A percentile compares a stretch with the other conserved stretches of the same genome.
Evolutionary conservation across 2,797 vertebrate genomes (phyloP).

Genomic region (Erpetoichthys calabaricus): DNA sequence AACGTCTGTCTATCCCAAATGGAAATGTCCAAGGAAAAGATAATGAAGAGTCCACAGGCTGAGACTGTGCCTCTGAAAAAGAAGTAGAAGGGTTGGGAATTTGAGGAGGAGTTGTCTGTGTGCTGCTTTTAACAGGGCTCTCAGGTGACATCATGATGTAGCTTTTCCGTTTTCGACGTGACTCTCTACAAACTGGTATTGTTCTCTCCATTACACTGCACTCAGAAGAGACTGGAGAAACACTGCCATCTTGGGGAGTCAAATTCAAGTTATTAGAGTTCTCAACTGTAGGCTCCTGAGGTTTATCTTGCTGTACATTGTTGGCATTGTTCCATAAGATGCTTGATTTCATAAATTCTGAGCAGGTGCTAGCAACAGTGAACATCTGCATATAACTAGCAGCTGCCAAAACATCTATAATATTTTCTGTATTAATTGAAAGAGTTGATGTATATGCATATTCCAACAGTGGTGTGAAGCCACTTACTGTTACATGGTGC

Average conservation of each 20-base stretch:
- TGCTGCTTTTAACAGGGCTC: conserved; percentile 77
- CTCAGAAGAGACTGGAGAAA: conserved; percentile 89
- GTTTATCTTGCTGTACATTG: conserved; percentile 56
- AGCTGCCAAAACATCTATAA: conserved; percentile 90
- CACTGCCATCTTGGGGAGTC: conserved; percentile 76
- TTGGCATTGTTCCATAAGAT: conserved; percentile 80
- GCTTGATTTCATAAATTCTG: conserved; percentile 97
- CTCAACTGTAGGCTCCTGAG: conserved; percentile 68
- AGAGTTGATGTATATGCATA: conserved; percentile 95
- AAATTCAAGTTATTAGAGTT: conserved; percentile 69
- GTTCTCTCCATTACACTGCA: conserved; percentile 87
- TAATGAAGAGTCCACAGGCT: conserved; percentile 81
- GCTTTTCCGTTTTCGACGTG: conserved; percentile 82
- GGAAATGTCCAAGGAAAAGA: conserved; percentile 96
- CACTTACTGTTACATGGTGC: conserved; percentile 80
- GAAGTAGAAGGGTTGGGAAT: conserved; percentile 53
- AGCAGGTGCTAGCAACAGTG: conserved; percentile 88
- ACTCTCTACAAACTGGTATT: conserved; percentile 81
- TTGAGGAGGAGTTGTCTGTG: conserved; percentile 63
- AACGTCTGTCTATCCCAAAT: conserved; percentile 81
- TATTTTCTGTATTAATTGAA: conserved; percentile 94
- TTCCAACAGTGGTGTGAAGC: conserved; percentile 88
- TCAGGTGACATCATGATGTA: conserved; percentile 85
- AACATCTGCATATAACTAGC: conserved; percentile 98
- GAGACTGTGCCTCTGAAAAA: conserved; percentile 52